Base-by-base conservation (phyloP, 2,888 invertebrate genomes). In the Lymantria monacha region DNA sequence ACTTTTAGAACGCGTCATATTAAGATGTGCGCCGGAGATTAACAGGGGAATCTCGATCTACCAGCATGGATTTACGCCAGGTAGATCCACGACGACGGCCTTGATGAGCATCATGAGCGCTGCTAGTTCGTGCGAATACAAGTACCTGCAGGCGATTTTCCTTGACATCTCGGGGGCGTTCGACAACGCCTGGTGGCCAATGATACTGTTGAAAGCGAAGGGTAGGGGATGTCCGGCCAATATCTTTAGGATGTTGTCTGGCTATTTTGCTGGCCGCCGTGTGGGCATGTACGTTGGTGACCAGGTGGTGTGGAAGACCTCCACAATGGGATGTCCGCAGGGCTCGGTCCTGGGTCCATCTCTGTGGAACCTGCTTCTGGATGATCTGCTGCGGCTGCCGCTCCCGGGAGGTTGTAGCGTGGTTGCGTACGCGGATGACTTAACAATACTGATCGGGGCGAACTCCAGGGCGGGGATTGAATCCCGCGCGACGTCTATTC, bases 131-230 rank as follows among this genome's bases (percentile, higher is more conserved):
- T 46, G 49, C 3, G 9, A 11, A 33, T 9, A 9, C 0, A 51
- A 22, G 1, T 76, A 76, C 12, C 62, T 69, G 0, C 66, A 64
- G 38, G 59, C 55, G 0, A 51, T 72, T 0, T 59, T 70, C 9
- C 12, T 73, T 10, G 72, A 76, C 57, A 74, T 74, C 5, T 57
- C 67, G 0, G 72, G 70, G 0, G 72, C 71, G 0, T 72, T 70
- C 12, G 63, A 77, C 38, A 72, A 72, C 46, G 68, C 74, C 1
- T 74, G 72, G 71, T 75, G 77, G 75, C 72, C 73, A 7, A 72
- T 72, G 69, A 60, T 77, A 9, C 30, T 77, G 15, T 37, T 58
- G 0, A 70, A 66, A 52, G 68, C 57, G 3, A 71, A 68, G 49
- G 49, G 63, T 53, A 7, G 71, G 64, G 50, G 68, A 0, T 59